Base-by-base conservation (phyloP, 2,888 invertebrate genomes). In the Ectropis crepuscularia region DNA sequence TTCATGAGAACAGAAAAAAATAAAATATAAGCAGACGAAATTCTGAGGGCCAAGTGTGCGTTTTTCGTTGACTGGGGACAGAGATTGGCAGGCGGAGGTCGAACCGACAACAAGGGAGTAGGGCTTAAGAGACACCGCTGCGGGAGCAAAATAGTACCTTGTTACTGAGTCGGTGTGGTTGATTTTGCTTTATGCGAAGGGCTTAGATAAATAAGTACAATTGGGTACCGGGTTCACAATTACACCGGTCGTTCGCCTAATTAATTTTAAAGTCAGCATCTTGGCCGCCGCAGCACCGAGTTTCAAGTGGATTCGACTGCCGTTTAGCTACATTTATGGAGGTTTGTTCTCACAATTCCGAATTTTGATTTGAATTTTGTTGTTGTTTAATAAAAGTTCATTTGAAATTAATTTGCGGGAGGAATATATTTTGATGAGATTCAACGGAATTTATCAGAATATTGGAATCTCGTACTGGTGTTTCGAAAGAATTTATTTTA, bases 201-300 rank as follows among this genome's bases (percentile, higher is more conserved):
- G 69, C 70, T 72, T 72, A 73, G 68, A 74, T 74, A 82, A 83
- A 86, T 86, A 85, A 80, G 80, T 80, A 77, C 85, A 89, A 90
- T 88, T 86, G 82, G 82, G 75, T 79, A 79, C 81, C 82, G 87
- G 84, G 83, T 84, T 78, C 82, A 78, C 85, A 89, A 90, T 92
- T 92, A 92, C 89, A 88, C 89, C 89, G 89, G 90, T 90, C 87
- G 87, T 92, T 88, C 86, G 89, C 88, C 86, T 93, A 92, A 93
- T 93, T 92, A 93, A 93, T 92, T 93, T 93, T 93, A 90, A 92
- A 92, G 90, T 90, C 92, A 79, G 83, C 83, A 82, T 88, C 85
- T 83, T 80, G 74, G 80, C 85, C 79, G 78, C 83, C 83, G 80
- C 86, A 68, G 61, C 61, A 83, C 85, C 81, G 84, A 85, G 81